Conservation (phyloP, 2,797 vertebrate genomes). For the Synaphobranchus kaupii region DNA sequence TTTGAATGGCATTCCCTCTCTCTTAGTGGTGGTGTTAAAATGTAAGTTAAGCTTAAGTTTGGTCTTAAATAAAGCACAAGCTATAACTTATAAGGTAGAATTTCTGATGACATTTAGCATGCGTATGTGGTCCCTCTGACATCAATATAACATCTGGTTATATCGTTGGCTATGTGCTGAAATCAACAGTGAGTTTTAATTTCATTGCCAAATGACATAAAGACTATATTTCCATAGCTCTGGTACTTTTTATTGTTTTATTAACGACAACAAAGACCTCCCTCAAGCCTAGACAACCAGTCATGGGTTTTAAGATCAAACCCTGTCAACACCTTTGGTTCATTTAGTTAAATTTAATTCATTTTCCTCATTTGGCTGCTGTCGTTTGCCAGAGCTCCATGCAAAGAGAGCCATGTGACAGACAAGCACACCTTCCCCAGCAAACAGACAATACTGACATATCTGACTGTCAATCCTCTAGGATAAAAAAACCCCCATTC, state of each 20-base stretch:
- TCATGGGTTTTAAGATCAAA: slow-evolving; percentile 16
- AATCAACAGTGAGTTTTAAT: slow-evolving; percentile 29
- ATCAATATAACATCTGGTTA: not conserved
- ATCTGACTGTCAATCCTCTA: not conserved
- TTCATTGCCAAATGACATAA: slow-evolving; percentile 27
- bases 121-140: not conserved
- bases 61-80: not conserved
- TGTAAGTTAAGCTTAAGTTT: not conserved
- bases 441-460: too few relatives aligned
- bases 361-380: slow-evolving; percentile 24
- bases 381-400: slow-evolving; percentile 19
- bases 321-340: slow-evolving; percentile 15
- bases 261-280: slow-evolving; percentile 12
- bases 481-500: not conserved
- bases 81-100: not conserved
- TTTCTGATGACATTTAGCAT: slow-evolving; percentile 8
- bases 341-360: slow-evolving; percentile 26
- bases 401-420: not conserved
- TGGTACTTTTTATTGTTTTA: not conserved
- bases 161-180: slow-evolving; percentile 13
- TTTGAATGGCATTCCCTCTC: not conserved
- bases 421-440: not conserved
- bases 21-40: not conserved
- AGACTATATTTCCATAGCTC: not conserved
- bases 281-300: not conserved